Conservation (phyloP, 1,140 invertebrate species). For the Hylyphantes graminicola region DNA sequence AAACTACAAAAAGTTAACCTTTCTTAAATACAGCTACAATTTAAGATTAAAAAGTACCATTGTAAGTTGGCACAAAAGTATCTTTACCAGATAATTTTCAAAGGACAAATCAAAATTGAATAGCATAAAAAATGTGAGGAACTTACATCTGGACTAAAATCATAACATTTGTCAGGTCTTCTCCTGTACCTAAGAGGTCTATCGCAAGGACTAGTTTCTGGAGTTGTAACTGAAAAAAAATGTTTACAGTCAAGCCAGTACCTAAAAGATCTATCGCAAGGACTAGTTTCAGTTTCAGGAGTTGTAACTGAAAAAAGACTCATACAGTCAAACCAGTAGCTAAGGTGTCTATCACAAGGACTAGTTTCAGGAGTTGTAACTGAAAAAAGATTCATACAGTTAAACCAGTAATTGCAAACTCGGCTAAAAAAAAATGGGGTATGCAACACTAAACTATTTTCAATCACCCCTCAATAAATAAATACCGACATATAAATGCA, state of each 20-base stretch:
- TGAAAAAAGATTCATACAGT: slow-evolving; percentile 2
- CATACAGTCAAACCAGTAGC: too few species aligned
- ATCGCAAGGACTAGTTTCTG: slow-evolving; percentile 39
- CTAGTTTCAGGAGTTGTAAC: slow-evolving; percentile 24
- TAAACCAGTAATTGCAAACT: background rate
- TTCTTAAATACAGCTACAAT: too few species aligned
- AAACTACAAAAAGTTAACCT: too few species aligned
- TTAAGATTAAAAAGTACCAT: too few species aligned
- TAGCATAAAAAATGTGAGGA: background rate
- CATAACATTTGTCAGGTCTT: slow-evolving; percentile 40
- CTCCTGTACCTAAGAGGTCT: slow-evolving; percentile 36
- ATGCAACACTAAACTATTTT: too few species aligned
- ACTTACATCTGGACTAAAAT: slow-evolving; percentile 49
- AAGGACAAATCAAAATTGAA: background rate
- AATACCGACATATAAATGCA: too few species aligned
- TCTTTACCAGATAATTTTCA: too few species aligned
- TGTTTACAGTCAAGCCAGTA: background rate
- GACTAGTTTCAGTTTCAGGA: slow-evolving; percentile 24
- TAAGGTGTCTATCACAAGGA: slow-evolving; percentile 34
- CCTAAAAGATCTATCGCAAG: slow-evolving; percentile 39
- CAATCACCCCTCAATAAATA: too few species aligned
- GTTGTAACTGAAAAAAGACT: slow-evolving; percentile 19
- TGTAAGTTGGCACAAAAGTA: too few species aligned
- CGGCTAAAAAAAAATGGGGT: too few species aligned
- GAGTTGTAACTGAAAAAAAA: slow-evolving; percentile 19